Base-by-base conservation (phyloP, 1,140 invertebrate species). In the Subanguina moxae region DNA sequence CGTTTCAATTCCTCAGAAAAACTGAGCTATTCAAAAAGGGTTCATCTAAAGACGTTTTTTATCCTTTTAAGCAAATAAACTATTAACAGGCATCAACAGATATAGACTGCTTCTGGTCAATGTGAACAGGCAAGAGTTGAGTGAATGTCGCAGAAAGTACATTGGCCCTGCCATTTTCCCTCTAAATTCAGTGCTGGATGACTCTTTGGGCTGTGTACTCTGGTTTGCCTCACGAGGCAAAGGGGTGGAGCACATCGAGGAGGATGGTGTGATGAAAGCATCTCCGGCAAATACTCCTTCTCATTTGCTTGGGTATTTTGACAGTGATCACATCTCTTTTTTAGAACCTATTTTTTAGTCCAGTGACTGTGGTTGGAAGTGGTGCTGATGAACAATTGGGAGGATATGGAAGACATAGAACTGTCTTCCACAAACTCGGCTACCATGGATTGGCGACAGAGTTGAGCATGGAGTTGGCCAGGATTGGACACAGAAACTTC, bases 301-400 rank as follows among this genome's bases (percentile, higher is more conserved):
- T 11, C 32, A 38, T 38, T 38, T 38, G 32, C 32, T 5, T 3
- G 32, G 32, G 32, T 38, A 38, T 3, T 5, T 38, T 5, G 11
- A 38, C 3, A 38, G 11, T 38, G 11, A 11, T 38, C 32, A 38
- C 32, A 5, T 38, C 32, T 11, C 3, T 11, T 5, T 11, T 38
- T 5, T 5, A 38, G 3, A 38, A 38, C 11, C 11, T 3, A 3
- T 57, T 3, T 57, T 62, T 64, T 64, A 64, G 62, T 42, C 25
- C 11, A 27, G 61, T 94, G n/a, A 83, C 94, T 61, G 83, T 96
- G 57, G 84, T 91, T 77, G 94, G 94, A 28, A 92, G 91, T 86
- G 94, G 94, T 17, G 93, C 94, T 21, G 95, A 98, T 87, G 95
- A 98, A 86, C 87, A 95, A 76, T 89, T 97, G 3, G 93, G 90